Percentiles rank a stretch among this genome's conserved stretches.
Evolutionary conservation across 2,797 vertebrate species (phyloP).

Genomic region (Mycteria americana): DNA sequence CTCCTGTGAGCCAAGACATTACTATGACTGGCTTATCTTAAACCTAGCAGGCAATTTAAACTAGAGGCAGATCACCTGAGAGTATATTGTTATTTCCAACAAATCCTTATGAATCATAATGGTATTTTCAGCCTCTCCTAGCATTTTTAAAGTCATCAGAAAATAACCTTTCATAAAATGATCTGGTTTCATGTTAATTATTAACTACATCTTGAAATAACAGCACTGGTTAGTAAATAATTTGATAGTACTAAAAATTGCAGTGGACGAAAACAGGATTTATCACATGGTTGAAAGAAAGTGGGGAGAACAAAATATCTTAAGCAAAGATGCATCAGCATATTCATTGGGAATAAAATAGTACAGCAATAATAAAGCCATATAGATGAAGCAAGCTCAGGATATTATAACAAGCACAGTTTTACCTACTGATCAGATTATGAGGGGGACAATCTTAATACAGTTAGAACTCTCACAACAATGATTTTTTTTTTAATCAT

Average conservation of each 20-base stretch:
- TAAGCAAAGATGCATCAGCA: background rate
- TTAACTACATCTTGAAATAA: slow-evolving; percentile 44
- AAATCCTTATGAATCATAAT: slow-evolving; percentile 38
- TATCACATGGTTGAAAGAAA: background rate
- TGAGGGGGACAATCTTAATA: background rate
- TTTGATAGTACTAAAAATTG: slow-evolving; percentile 23
- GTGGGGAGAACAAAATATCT: background rate
- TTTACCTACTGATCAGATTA: background rate
- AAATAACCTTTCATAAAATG: slow-evolving; percentile 35
- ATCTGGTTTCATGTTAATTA: slow-evolving; percentile 43
- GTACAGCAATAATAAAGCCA: background rate
- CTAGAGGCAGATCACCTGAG: slow-evolving; percentile 5
- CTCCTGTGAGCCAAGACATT: slow-evolving; percentile 26
- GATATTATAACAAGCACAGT: background rate
- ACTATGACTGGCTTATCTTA: slow-evolving; percentile 45
- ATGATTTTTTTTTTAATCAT: background rate
- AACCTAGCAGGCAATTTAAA: slow-evolving; percentile 49
- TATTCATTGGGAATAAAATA: background rate
- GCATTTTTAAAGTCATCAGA: background rate
- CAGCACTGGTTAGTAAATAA: slow-evolving; percentile 29
- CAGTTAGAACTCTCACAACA: background rate
- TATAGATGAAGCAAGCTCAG: background rate
- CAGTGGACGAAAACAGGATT: slow-evolving; percentile 16
- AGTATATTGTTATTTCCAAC: slow-evolving; percentile 46
- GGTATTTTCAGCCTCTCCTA: slow-evolving; percentile 18